Evolutionary conservation across 2,888 invertebrate species (phyloP), one percentile per base, ranked within the genome.

Genomic region (Archips xylosteana): DNA sequence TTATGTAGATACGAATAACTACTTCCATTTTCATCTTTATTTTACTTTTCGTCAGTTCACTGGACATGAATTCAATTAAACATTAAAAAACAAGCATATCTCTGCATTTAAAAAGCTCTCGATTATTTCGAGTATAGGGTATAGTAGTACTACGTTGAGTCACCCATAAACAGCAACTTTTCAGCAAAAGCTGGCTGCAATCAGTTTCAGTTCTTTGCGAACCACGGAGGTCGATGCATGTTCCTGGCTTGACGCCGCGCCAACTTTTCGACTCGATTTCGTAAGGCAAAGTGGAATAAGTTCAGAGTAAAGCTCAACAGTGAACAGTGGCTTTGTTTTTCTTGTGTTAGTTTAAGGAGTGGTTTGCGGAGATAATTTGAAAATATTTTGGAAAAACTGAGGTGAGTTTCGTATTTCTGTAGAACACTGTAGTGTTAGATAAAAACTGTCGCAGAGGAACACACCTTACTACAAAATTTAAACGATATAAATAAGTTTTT

Each of bases 191-290:
- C 73, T 75, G 62, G 73, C 77, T 79, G 78, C 79, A 83, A 80
- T 75, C 70, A 78, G 64, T 86, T 88, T 90, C 89, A 91, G 91
- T 91, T 79, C 81, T 81, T 83, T 87, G 86, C 88, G 85, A 79
- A 79, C 81, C 84, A 81, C 82, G 70, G 79, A 36, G 83, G 83
- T 75, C 86, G 78, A 78, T 83, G 85, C 86, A 83, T 87, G 90
- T 85, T 79, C 80, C 80, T 78, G 71, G 70, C 70, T 68, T 32
- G 59, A 66, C 45, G 61, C 54, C 45, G 69, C 36, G 74, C 59
- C 62, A 70, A 74, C 74, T 74, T 70, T 69, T 49, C 32, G 15
- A 36, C 61, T 67, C n/a, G 36, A 51, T 39, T 12, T 66, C 51
- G 65, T 42, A n/a, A 10, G 15, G 13, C 6, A 13, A 63, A 13